These are phyloP conservation scores for Psilopsiagon aurifrons DNA, from an alignment of 2,113 vertebrate species.

Conservation along the genomic window DNA sequence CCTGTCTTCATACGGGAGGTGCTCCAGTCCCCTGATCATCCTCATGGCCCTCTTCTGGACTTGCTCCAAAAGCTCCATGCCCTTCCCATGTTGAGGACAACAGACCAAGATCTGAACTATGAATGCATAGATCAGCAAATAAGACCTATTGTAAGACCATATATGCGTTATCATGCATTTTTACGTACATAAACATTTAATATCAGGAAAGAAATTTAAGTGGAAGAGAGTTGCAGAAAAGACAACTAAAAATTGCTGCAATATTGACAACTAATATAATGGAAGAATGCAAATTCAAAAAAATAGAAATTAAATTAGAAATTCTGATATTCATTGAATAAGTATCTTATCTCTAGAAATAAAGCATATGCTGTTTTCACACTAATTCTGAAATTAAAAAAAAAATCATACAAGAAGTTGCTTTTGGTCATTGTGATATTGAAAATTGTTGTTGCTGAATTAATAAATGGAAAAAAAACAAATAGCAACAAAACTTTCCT, in stretches of 20 bases:
- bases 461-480: background rate
- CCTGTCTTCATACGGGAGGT: background rate
- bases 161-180: background rate
- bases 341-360: background rate
- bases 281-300: background rate
- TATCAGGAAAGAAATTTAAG: background rate
- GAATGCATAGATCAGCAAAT: background rate
- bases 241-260: background rate
- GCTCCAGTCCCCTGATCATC: background rate
- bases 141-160: background rate
- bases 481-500: background rate
- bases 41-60: background rate
- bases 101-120: background rate
- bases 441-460: background rate
- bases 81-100: background rate
- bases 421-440: background rate
- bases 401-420: background rate
- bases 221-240: background rate
- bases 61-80: background rate
- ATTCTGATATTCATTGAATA: background rate
- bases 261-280: background rate
- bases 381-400: background rate
- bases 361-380: background rate
- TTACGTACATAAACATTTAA: background rate
- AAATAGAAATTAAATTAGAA: background rate